Percentiles rank a stretch among this genome's conserved stretches.
Evolutionary conservation across 35 echinoderm and acorn worm genomes (phyloP).

Genomic region (Eucidaris tribuloides): DNA sequence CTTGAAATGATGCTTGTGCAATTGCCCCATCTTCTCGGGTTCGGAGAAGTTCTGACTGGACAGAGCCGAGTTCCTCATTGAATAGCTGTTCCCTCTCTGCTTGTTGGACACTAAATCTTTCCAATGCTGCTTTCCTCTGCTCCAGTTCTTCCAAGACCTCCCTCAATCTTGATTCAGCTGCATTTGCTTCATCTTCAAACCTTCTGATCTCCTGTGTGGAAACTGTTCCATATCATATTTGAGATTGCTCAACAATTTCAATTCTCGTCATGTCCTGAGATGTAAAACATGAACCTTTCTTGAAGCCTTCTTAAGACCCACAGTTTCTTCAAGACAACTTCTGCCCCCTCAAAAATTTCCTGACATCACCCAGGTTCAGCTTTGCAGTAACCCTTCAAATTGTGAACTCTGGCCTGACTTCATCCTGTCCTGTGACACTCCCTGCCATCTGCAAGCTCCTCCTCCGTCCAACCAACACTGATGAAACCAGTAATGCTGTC

Average conservation of each 20-base stretch:
- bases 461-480: neutral
- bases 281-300: constrained; percentile 25
- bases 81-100: constrained; percentile 12
- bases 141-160: neutral
- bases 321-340: constrained; percentile 16
- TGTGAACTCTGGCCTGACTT: neutral
- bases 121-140: constrained; percentile 28
- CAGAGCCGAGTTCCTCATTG: neutral
- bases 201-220: constrained; percentile 25
- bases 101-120: constrained; percentile 6
- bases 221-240: constrained; percentile 66
- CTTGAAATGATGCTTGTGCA: neutral
- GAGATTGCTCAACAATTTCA: constrained; percentile 73
- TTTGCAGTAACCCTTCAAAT: constrained; percentile 1
- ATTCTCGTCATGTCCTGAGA: no score
- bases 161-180: neutral
- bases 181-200: constrained; percentile 13
- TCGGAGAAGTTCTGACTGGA: neutral
- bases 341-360: neutral
- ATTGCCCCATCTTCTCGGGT: neutral
- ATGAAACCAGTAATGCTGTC: neutral
- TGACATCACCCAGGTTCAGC: neutral
- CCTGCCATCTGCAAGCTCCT: neutral
- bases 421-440: neutral
- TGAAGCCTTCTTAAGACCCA: neutral